These are phyloP conservation scores for Scaptomyza polygonia DNA, from an alignment of 2,888 invertebrate species.

Conservation along the genomic window DNA sequence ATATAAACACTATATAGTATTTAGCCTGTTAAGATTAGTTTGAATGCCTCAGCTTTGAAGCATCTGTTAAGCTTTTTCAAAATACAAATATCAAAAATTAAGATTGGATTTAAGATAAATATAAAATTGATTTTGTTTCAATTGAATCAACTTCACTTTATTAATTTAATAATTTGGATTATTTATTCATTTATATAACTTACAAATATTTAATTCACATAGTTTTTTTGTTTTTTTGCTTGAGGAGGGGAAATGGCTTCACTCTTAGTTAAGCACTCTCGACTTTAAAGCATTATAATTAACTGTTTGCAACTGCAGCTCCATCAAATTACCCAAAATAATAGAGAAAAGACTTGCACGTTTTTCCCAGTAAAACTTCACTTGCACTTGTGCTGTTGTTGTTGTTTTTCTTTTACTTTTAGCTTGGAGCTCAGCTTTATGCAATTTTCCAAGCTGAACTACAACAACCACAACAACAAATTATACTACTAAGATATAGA, in stretches of 20 bases:
- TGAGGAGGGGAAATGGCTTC: too few relatives aligned
- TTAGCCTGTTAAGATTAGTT: neutral
- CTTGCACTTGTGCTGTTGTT: constrained; percentile 27
- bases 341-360: constrained; percentile 47
- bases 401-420: too few relatives aligned
- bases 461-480: too few relatives aligned
- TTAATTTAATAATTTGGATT: too few relatives aligned
- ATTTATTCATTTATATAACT: neutral
- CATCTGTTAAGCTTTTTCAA: neutral
- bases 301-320: constrained; percentile 20
- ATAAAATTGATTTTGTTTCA: too few relatives aligned
- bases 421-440: constrained; percentile 42
- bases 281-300: neutral
- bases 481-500: constrained; percentile 3
- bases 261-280: neutral
- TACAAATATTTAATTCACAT: neutral
- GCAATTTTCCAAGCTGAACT: constrained; percentile 50
- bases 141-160: too few relatives aligned
- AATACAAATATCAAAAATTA: too few relatives aligned
- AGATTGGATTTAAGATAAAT: neutral
- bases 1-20: too few relatives aligned
- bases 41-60: neutral
- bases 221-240: too few relatives aligned
- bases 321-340: constrained; percentile 37
- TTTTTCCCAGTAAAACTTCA: constrained; percentile 21